Percentiles rank a stretch among this genome's conserved stretches.
phyloP scores from a whole-genome alignment of 2,888 invertebrate genomes.

The Rambutsinella grinnellia region DNA sequence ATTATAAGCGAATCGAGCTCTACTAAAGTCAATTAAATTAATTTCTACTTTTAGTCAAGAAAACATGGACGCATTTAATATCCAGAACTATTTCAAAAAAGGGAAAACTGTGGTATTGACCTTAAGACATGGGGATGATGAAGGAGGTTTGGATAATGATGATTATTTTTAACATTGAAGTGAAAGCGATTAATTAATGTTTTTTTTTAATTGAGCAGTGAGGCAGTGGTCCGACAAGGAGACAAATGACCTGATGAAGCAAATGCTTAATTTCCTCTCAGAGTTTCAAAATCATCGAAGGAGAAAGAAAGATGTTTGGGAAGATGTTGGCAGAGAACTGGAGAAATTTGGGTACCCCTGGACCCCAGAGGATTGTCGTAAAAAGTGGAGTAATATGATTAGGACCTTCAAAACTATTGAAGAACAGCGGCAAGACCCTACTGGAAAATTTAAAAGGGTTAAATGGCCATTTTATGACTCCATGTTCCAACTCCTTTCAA shows the following conservation, averaged over 20 bases:
- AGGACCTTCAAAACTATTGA: slow-evolving; percentile 53
- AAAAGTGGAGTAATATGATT: slow-evolving; percentile 60
- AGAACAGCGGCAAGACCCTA: slow-evolving; percentile 42
- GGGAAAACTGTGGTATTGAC: slow-evolving; percentile 54
- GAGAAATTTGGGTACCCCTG: slow-evolving; percentile 21
- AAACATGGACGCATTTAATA: slow-evolving; percentile 28
- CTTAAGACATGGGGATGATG: slow-evolving; percentile 42
- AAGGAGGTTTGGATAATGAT: slow-evolving; percentile 17
- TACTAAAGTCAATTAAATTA: no score
- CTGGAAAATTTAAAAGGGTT: slow-evolving; percentile 12
- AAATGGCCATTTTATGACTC: slow-evolving; percentile 53
- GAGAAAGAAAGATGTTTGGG: slow-evolving; percentile 55
- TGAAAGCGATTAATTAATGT: neutral
- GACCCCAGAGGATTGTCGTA: slow-evolving; percentile 55
- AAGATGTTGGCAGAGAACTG: slow-evolving; percentile 38
- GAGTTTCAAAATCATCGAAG: slow-evolving; percentile 51
- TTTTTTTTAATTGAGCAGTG: slow-evolving; percentile 12
- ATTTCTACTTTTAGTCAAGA: neutral
- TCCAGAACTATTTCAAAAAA: slow-evolving; percentile 52
- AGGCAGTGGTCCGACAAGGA: slow-evolving; percentile 54
- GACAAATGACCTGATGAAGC: slow-evolving; percentile 22
- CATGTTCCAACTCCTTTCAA: slow-evolving; percentile 27
- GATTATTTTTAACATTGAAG: neutral
- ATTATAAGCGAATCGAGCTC: no score
- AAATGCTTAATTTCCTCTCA: slow-evolving; percentile 30